Conservation (phyloP, 2,888 invertebrate genomes). For the Dryobotodes eremita region DNA sequence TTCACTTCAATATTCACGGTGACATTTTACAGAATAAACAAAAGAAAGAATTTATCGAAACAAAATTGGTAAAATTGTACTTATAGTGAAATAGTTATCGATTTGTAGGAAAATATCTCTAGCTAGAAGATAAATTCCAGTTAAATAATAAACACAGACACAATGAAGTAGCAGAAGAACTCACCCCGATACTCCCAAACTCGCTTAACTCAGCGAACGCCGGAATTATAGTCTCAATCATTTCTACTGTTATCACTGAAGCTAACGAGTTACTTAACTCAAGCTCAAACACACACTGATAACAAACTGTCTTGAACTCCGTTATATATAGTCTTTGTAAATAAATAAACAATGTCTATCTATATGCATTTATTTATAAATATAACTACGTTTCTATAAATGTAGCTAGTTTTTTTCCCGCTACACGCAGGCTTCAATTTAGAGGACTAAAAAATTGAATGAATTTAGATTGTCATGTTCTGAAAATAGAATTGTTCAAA, state of each 20-base stretch:
- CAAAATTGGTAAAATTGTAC: background rate
- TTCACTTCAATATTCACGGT: background rate
- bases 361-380: constrained; percentile 41
- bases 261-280: constrained; percentile 42
- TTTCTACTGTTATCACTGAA: constrained; percentile 47
- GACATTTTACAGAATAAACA: background rate
- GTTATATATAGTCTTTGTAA: constrained; percentile 59
- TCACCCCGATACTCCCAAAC: constrained; percentile 64
- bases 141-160: background rate
- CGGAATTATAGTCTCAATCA: constrained; percentile 63
- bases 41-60: background rate
- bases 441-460: constrained; percentile 47
- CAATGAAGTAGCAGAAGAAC: constrained; percentile 28
- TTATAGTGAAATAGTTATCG: background rate
- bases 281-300: constrained; percentile 63
- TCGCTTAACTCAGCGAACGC: constrained; percentile 63
- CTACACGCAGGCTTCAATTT: constrained; percentile 16
- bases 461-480: constrained; percentile 35
- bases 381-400: constrained; percentile 40
- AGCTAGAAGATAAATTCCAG: too few relatives aligned
- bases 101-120: background rate
- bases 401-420: constrained; percentile 42
- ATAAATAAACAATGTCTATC: constrained; percentile 47
- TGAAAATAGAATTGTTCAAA: constrained; percentile 42
- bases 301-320: constrained; percentile 37